Conservation (phyloP, 2,888 invertebrate genomes). For the Plusia festucae region DNA sequence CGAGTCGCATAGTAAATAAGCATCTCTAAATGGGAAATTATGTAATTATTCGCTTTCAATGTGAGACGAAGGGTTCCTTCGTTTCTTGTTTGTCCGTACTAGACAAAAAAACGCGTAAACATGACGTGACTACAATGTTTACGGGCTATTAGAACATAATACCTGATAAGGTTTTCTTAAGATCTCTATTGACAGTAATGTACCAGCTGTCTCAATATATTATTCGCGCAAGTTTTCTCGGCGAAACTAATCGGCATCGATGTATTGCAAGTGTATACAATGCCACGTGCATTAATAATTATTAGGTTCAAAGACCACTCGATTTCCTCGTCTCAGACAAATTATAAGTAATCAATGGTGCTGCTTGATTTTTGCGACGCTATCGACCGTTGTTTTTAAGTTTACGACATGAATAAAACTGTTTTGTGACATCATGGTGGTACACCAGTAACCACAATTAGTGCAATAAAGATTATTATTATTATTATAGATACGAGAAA, state of each 20-base stretch:
- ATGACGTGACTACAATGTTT: not conserved
- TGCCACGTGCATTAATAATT: constrained; percentile 47
- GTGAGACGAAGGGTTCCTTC: too few species aligned
- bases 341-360: constrained; percentile 5
- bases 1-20: too few species aligned
- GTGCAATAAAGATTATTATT: too few species aligned
- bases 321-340: constrained; percentile 35
- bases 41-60: too few species aligned
- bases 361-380: not conserved
- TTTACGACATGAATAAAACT: not conserved
- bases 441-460: too few species aligned
- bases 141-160: not conserved
- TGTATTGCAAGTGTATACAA: constrained; percentile 32
- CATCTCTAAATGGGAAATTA: too few species aligned
- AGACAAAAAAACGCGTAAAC: not conserved
- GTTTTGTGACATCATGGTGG: too few species aligned
- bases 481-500: too few species aligned
- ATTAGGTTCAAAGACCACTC: constrained; percentile 49
- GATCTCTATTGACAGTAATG: not conserved
- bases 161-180: not conserved
- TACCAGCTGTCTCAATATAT: not conserved
- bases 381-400: not conserved
- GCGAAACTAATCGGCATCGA: constrained; percentile 39
- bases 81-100: not conserved
- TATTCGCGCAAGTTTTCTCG: not conserved